Evolutionary conservation across 2,797 vertebrate genomes (phyloP).

Genomic region (Rhinoraja longicauda): DNA sequence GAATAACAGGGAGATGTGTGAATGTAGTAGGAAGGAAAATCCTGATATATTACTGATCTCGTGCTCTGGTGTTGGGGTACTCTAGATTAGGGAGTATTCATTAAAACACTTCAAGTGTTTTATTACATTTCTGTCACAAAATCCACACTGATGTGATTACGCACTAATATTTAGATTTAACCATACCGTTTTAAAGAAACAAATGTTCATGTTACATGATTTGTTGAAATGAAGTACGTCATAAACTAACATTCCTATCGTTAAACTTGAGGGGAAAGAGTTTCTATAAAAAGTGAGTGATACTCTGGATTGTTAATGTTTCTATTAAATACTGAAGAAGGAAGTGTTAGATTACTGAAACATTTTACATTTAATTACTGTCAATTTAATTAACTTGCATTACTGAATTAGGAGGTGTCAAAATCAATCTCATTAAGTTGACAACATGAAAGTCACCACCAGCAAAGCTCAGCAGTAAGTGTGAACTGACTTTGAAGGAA

Average conservation of each 20-base stretch:
- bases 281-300: background rate
- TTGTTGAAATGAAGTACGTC: background rate
- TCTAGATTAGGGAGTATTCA: background rate
- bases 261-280: background rate
- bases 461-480: background rate
- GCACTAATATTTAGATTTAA: background rate
- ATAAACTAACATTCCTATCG: background rate
- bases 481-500: background rate
- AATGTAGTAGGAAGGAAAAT: background rate
- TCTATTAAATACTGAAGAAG: background rate
- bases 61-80: no score
- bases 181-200: background rate
- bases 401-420: background rate
- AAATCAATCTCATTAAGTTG: background rate
- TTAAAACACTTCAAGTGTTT: background rate
- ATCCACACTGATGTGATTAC: background rate
- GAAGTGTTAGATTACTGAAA: background rate
- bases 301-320: background rate
- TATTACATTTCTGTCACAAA: background rate
- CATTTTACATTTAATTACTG: background rate
- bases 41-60: background rate
- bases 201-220: background rate
- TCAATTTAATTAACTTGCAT: background rate
- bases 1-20: no score
- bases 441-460: background rate